Percentiles rank a stretch among this genome's conserved stretches.
phyloP scores from a whole-genome alignment of 23 tunicate genomes.

The Halocynthia roretzi region DNA sequence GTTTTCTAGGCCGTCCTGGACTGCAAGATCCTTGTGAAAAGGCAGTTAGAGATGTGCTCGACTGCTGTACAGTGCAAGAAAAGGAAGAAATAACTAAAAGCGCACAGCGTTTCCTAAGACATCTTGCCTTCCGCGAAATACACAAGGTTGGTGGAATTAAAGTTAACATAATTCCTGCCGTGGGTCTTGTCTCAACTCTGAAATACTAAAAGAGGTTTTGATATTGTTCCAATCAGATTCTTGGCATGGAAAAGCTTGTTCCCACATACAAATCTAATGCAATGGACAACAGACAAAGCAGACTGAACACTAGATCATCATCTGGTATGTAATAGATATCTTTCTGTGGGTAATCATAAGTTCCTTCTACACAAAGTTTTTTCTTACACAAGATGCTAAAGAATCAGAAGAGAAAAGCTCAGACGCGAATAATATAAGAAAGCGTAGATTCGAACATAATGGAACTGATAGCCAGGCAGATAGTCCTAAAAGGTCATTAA shows the following conservation, averaged over 20 bases:
- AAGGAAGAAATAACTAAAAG: conserved; percentile 64
- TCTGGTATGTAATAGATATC: background rate
- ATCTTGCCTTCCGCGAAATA: conserved; percentile 72
- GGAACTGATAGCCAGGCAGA: conserved; percentile 49
- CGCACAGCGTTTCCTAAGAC: conserved; percentile 51
- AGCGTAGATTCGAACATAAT: conserved; percentile 63
- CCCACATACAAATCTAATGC: background rate
- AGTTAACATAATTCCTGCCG: too few species aligned
- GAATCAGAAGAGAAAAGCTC: conserved; percentile 14
- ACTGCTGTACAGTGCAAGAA: conserved; percentile 68
- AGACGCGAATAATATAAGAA: conserved; percentile 24
- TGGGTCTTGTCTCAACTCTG: background rate
- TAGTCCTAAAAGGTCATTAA: conserved; percentile 72
- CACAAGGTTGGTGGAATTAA: conserved; percentile 42
- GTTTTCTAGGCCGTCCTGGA: conserved; percentile 25
- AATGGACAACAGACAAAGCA: conserved; percentile 5
- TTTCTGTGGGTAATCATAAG: background rate
- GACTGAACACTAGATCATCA: background rate
- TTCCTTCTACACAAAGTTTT: background rate
- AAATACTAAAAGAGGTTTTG: background rate
- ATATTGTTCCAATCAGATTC: conserved; percentile 30
- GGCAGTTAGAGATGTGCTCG: conserved; percentile 55
- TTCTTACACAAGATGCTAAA: conserved; percentile 3
- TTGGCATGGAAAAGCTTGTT: conserved; percentile 63
- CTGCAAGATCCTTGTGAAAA: conserved; percentile 82